Percentiles rank a stretch among this genome's conserved stretches.
phyloP scores from a whole-genome alignment of 1,140 invertebrate genomes.

The Chymomyza costata region DNA sequence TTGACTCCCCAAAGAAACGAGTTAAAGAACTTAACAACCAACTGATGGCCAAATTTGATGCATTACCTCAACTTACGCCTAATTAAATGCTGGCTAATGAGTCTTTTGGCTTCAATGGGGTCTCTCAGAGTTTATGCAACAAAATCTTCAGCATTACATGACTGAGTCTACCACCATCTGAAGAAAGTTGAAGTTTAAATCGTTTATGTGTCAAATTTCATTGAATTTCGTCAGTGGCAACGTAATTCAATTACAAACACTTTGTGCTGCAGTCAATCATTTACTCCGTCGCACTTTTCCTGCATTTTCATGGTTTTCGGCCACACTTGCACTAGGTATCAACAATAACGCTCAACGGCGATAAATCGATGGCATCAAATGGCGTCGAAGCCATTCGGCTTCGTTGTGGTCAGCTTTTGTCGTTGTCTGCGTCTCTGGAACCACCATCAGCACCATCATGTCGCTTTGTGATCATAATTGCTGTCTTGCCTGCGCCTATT shows the following conservation, averaged over 20 bases:
- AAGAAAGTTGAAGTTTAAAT: conserved; percentile 46
- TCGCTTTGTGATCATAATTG: conserved; percentile 53
- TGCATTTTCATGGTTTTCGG: conserved; percentile 44
- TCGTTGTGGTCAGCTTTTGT: conserved; percentile 35
- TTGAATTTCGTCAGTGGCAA: conserved; percentile 35
- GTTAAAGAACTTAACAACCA: conserved; percentile 32
- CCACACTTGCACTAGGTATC: conserved; percentile 30
- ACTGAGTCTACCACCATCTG: conserved; percentile 21
- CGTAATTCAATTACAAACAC: conserved; percentile 67
- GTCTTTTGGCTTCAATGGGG: conserved; percentile 43
- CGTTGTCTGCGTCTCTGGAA: no score
- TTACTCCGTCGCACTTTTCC: conserved; percentile 60
- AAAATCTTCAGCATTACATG: conserved; percentile 24
- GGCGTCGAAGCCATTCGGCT: conserved; percentile 15
- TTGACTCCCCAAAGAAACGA: no score
- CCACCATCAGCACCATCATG: no score
- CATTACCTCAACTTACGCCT: conserved; percentile 55
- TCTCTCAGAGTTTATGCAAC: conserved; percentile 56
- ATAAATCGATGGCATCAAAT: conserved; percentile 27
- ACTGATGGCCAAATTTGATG: conserved; percentile 39
- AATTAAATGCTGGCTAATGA: conserved; percentile 66
- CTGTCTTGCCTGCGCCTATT: conserved; percentile 30
- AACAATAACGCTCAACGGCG: conserved; percentile 15
- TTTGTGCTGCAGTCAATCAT: conserved; percentile 60
- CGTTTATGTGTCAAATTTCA: conserved; percentile 35